Evolutionary conservation across 1,140 invertebrate genomes (phyloP).

Genomic region (Globodera ellingtonae): DNA sequence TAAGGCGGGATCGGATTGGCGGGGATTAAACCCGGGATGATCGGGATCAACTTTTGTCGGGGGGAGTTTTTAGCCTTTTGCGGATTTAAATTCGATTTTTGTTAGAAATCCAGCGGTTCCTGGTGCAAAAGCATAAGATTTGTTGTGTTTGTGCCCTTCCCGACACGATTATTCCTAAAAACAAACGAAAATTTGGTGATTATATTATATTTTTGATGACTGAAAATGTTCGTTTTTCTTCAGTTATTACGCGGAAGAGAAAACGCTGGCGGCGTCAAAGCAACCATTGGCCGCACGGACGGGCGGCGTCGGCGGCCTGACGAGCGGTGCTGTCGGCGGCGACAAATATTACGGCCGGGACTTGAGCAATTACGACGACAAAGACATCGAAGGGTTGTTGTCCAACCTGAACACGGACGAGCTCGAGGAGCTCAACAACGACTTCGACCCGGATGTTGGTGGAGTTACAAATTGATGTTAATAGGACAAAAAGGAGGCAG

Average conservation of each 20-base stretch:
- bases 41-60: no score
- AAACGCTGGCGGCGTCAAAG: slow-evolving; percentile 43
- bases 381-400: slow-evolving; percentile 94
- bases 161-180: no score
- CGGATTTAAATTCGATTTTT: no score
- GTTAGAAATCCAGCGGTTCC: no score
- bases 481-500: background rate
- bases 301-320: slow-evolving; percentile 26
- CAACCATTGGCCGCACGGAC: slow-evolving; percentile 8
- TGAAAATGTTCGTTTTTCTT: background rate
- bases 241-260: slow-evolving; percentile 51
- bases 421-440: slow-evolving; percentile 92
- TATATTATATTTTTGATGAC: background rate
- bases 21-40: no score
- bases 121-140: no score
- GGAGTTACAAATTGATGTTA: slow-evolving; percentile 30
- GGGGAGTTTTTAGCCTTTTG: no score
- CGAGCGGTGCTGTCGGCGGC: slow-evolving; percentile 28
- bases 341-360: slow-evolving; percentile 81
- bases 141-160: no score
- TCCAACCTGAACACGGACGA: slow-evolving; percentile 90
- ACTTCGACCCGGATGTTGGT: slow-evolving; percentile 98
- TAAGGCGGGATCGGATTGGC: no score
- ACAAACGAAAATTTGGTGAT: no score
- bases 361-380: slow-evolving; percentile 87